Evolutionary conservation across 1,140 invertebrate genomes (phyloP).

Genomic region (Drosophila kikkawai): DNA sequence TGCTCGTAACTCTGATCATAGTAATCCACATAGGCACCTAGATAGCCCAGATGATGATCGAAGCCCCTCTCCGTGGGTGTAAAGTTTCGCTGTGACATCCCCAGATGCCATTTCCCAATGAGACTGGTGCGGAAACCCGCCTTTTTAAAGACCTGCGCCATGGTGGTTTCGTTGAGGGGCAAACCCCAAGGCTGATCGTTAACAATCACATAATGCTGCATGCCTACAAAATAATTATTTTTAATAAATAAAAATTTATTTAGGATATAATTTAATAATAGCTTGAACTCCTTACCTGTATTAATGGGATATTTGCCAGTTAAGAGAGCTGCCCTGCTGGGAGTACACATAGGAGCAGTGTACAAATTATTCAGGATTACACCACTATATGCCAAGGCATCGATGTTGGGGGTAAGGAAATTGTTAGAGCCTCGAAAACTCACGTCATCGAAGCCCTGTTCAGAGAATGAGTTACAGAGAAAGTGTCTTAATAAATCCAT

Average conservation of each 20-base stretch:
- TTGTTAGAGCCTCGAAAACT: constrained; percentile 95
- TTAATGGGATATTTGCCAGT: constrained; percentile 94
- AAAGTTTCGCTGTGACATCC: constrained; percentile 89
- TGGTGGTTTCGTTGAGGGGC: constrained; percentile 89
- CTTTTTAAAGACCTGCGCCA: constrained; percentile 91
- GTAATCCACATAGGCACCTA: constrained; percentile 93
- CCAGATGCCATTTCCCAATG: constrained; percentile 96
- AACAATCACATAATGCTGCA: constrained; percentile 92
- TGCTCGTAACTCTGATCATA: constrained; percentile 89
- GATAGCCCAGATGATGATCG: constrained; percentile 93
- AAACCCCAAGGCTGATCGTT: constrained; percentile 91
- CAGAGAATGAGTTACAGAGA: not conserved
- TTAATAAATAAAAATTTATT: too few relatives aligned
- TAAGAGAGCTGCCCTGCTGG: constrained; percentile 91
- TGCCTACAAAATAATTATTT: constrained; percentile 86
- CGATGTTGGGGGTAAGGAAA: constrained; percentile 94
- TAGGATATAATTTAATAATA: too few relatives aligned
- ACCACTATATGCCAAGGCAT: constrained; percentile 91
- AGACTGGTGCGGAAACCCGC: constrained; percentile 92
- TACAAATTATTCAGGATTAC: constrained; percentile 92
- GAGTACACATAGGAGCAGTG: constrained; percentile 91
- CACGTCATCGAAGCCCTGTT: constrained; percentile 94
- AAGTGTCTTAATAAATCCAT: not conserved
- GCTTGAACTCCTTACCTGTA: constrained; percentile 86
- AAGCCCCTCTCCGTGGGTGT: constrained; percentile 93